Evolutionary conservation across 2,113 vertebrate genomes (phyloP).

Genomic region (Lepisosteus osseus): DNA sequence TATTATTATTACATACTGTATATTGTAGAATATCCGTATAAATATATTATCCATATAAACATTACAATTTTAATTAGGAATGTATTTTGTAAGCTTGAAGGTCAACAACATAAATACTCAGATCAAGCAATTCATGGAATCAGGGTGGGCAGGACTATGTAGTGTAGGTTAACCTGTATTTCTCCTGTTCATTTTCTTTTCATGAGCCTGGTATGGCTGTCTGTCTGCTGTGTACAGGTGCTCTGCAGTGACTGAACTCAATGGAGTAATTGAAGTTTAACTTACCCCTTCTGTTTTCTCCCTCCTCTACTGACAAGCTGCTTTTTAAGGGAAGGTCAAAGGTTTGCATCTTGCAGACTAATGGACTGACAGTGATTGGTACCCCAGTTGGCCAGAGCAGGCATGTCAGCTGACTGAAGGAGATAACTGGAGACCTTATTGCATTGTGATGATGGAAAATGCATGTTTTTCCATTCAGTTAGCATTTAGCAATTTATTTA

Average conservation of each 20-base stretch:
- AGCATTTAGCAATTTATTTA: too few species aligned
- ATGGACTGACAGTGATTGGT: neutral
- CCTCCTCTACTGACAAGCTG: neutral
- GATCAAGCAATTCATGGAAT: too few species aligned
- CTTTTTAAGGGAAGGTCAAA: neutral
- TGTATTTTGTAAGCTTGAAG: too few species aligned
- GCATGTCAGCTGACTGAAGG: neutral
- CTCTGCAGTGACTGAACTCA: neutral
- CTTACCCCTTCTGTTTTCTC: neutral
- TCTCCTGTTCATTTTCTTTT: neutral
- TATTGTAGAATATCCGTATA: too few species aligned
- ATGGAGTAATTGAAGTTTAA: neutral
- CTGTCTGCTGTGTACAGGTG: neutral
- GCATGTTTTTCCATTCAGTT: neutral
- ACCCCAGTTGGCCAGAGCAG: neutral
- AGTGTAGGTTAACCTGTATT: neutral
- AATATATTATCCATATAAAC: too few species aligned
- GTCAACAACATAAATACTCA: too few species aligned
- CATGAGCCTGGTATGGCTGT: neutral
- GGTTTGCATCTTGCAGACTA: neutral
- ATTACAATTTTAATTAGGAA: too few species aligned
- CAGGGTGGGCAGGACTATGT: too few species aligned
- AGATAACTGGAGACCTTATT: neutral
- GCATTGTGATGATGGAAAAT: neutral
- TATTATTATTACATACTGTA: too few species aligned